Conservation (phyloP, 1,140 invertebrate genomes). For the Drosophila pruinosa region DNA sequence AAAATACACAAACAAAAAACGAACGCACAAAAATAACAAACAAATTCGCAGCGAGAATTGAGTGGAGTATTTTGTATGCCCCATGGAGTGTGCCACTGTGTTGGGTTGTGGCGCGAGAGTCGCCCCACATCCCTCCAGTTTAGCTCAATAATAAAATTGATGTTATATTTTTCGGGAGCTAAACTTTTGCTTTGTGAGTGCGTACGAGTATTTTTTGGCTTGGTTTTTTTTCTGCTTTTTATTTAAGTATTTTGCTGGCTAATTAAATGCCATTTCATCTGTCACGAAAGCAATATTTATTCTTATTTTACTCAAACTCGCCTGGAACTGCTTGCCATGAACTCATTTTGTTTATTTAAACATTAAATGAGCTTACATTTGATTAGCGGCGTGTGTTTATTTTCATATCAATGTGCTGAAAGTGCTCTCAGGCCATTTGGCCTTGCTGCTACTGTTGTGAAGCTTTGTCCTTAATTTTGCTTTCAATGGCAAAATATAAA, state of each 20-base stretch:
- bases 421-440: constrained; percentile 5
- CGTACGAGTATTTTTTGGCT: neutral
- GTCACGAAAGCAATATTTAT: constrained; percentile 68
- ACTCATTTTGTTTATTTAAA: constrained; percentile 69
- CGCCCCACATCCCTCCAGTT: constrained; percentile 16
- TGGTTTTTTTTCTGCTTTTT: constrained; percentile 3
- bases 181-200: constrained; percentile 26
- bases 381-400: constrained; percentile 64
- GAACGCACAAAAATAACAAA: constrained; percentile 35
- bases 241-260: constrained; percentile 48
- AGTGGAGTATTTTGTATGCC: constrained; percentile 22
- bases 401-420: constrained; percentile 57
- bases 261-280: constrained; percentile 66
- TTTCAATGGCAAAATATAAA: constrained; percentile 17
- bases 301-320: constrained; percentile 55
- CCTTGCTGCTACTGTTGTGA: neutral
- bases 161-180: constrained; percentile 33
- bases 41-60: constrained; percentile 33
- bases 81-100: constrained; percentile 37
- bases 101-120: constrained; percentile 27
- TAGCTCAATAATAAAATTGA: constrained; percentile 73
- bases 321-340: neutral
- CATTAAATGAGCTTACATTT: constrained; percentile 75
- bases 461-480: constrained; percentile 6
- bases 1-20: constrained; percentile 48